Evolutionary conservation across 2,797 vertebrate species (phyloP), one percentile per base, ranked within the genome.

Genomic region (Myotis findleyi): DNA sequence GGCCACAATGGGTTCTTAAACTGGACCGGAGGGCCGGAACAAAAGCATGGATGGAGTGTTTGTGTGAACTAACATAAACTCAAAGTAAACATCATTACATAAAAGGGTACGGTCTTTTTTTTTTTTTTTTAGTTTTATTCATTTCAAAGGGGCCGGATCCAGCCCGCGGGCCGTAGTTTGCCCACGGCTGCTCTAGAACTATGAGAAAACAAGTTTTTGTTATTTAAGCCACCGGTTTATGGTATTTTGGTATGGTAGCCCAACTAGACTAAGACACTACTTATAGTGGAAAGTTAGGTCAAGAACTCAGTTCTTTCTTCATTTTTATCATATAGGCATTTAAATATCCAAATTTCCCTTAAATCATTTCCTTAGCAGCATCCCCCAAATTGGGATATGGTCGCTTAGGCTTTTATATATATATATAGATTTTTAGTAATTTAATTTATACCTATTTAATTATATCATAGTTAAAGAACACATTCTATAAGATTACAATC

Each of bases 381-480:
- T 55, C 18, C 4, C 18, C 51, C 3, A 47, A 41, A 55, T 93
- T 51, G 81, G 23, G 30, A 66, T 73, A 18, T 44, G 44, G 44
- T 44, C 10, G 0, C 44, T 44, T 44, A 44, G 44, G 44, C 44
- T 44, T 44, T 44, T 44, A 11, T 44, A 44, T 11, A 44, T 11
- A 44, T 10, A 44, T 2, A 44, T 2, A 44, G 44, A 2, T 53
- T 71, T 87, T 53, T 72, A 91, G 18, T 55, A 16, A 94, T 55
- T 94, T 89, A 64, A 72, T 73, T 57, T 44, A 73, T 49, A 72
- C 72, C n/a, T 86, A 57, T 23, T 93, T 88, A 85, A 72, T 64
- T 66, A 66, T 55, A 86, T 47, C 7, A 49, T 49, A 5, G 25
- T 57, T 41, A 80, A 47, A 91, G n/a, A 86, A 80, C 11, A 73